Base-by-base conservation (phyloP, 1,140 invertebrate genomes). In the Tetranychus urticae region DNA sequence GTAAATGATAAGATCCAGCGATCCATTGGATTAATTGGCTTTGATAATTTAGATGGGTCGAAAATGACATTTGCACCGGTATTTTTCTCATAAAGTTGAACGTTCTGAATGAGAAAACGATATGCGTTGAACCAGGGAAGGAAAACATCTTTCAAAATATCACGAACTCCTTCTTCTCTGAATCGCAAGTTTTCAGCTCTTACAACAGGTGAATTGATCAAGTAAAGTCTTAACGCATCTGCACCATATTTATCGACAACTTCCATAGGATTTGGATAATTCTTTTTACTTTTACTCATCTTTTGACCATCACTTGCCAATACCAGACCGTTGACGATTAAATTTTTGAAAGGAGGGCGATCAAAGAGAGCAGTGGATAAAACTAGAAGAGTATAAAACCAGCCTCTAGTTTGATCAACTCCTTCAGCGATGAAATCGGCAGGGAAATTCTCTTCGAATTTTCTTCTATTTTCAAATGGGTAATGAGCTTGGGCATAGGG, bases 391-490 rank as follows among this genome's bases (percentile, higher is more conserved):
- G 94, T 99, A 69, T 99, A 98, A 74, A 98, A 98, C 91, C 92
- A 97, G 56, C 92, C 92, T 68, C 96, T 78, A 0, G 96, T 99
- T 77, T 99, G 96, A 76, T 99, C 96, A 67, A 98, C 93, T 23
- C 93, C 92, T 77, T 99, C 96, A 37, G 88, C 92, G 70, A 99
- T 96, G 69, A 99, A 99, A 76, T 99, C 91, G 3, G 96, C 96
- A n/a, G 96, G 96, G 70, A 99, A 99, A 62, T 78, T 79, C 50
- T 88, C 83, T 67, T 93, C 84, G 75, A 99, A 99, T 56, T 89
- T 82, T 70, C 88, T 85, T 61, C 77, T 77, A 66, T 85, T 83
- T 71, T 98, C 87, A 75, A 92, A 93, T 7, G 96, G 96, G 75
- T 91, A 99, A 75, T 99, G 96, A 63, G 81, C 78, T 65, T 77